These are phyloP conservation scores for Drosophila neocordata DNA, from an alignment of 1,140 invertebrate genomes.

Conservation along the genomic window DNA sequence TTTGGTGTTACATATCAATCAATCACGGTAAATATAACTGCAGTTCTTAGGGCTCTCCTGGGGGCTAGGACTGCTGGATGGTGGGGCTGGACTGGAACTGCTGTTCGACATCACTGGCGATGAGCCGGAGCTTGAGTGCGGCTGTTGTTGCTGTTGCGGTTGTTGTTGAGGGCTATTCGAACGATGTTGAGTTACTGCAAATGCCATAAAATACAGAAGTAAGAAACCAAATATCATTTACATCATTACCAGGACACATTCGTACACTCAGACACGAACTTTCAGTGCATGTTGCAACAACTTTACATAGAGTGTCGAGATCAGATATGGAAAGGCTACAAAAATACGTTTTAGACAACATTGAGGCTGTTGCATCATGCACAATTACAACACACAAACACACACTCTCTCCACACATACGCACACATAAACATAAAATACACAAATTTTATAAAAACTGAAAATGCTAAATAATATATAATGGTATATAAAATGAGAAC, in stretches of 20 bases:
- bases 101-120: constrained; percentile 83
- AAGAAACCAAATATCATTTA: constrained; percentile 35
- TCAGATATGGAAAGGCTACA: constrained; percentile 19
- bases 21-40: constrained; percentile 83
- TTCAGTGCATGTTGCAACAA: constrained; percentile 60
- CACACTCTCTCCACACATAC: background rate
- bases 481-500: background rate
- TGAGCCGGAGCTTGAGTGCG: constrained; percentile 82
- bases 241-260: constrained; percentile 7
- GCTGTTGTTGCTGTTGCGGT: constrained; percentile 58
- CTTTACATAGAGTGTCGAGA: constrained; percentile 31
- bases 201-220: constrained; percentile 8
- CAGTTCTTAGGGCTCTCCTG: constrained; percentile 83
- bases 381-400: constrained; percentile 37
- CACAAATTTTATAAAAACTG: constrained; percentile 17
- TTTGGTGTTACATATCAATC: constrained; percentile 83
- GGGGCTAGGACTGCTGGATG: constrained; percentile 82
- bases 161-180: constrained; percentile 81
- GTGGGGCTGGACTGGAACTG: constrained; percentile 82
- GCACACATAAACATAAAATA: constrained; percentile 16
- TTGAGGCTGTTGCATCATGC: constrained; percentile 59
- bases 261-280: constrained; percentile 28
- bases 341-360: constrained; percentile 42
- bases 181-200: constrained; percentile 83
- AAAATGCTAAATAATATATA: constrained; percentile 4